Conservation (phyloP, 2,888 invertebrate species). For the Bombylius discolor region DNA sequence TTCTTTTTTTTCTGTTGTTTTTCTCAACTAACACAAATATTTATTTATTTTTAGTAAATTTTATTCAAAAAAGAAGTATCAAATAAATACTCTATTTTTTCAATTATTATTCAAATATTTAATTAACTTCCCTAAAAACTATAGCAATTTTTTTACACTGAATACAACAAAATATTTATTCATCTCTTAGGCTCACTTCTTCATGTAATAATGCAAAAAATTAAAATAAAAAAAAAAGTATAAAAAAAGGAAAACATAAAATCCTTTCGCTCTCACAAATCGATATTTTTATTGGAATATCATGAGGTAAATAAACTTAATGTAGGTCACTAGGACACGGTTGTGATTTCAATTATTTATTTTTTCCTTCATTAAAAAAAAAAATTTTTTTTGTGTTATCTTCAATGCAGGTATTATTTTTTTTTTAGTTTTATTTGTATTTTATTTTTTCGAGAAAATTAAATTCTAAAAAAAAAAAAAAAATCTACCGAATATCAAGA, state of each 20-base stretch:
- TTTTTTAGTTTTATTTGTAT: too few relatives aligned
- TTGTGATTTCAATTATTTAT: not conserved
- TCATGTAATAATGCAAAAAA: too few relatives aligned
- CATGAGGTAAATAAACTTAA: conserved; percentile 34
- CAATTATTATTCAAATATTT: too few relatives aligned
- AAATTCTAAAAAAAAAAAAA: too few relatives aligned
- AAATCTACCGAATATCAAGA: too few relatives aligned
- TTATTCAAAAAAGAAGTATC: not conserved
- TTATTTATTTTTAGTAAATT: not conserved
- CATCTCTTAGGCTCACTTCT: too few relatives aligned
- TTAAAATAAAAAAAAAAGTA: too few relatives aligned
- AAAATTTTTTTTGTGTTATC: not conserved
- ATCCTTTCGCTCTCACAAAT: conserved; percentile 13
- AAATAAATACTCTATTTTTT: not conserved
- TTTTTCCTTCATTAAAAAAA: not conserved
- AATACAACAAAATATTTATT: too few relatives aligned
- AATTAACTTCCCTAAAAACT: too few relatives aligned
- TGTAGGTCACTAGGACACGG: conserved; percentile 32
- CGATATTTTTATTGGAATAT: conserved; percentile 3
- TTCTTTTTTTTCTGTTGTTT: not conserved
- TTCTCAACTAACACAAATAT: not conserved
- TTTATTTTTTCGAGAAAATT: too few relatives aligned
- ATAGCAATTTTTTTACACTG: too few relatives aligned
- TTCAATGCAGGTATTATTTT: too few relatives aligned
- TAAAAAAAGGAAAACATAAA: not conserved